These are phyloP conservation scores for Chirona hameri DNA, from an alignment of 2,888 invertebrate genomes.

Conservation along the genomic window DNA sequence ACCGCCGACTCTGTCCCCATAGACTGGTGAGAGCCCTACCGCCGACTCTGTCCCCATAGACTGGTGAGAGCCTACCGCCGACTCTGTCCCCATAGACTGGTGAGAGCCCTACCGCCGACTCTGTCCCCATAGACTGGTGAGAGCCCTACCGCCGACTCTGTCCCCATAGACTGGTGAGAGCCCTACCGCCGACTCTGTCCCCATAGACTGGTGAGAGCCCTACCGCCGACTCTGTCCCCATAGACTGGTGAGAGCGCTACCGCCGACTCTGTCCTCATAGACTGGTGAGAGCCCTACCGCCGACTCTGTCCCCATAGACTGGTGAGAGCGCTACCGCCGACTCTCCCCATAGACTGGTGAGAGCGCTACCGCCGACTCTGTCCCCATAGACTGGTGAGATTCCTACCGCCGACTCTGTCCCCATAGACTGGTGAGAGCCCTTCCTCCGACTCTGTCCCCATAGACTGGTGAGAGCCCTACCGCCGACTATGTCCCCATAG, in stretches of 20 bases:
- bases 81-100: neutral
- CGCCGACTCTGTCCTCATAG: slow-evolving; percentile 62
- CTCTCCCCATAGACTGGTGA: no score
- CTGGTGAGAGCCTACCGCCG: neutral
- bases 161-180: neutral
- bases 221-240: slow-evolving; percentile 63
- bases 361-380: no score
- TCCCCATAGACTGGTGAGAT: neutral
- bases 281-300: slow-evolving; percentile 52
- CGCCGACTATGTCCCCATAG: slow-evolving; percentile 62
- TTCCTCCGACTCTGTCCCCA: slow-evolving; percentile 62
- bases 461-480: slow-evolving; percentile 53
- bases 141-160: neutral
- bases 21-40: no score
- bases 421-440: slow-evolving; percentile 51
- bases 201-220: slow-evolving; percentile 52
- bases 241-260: slow-evolving; percentile 53
- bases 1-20: no score
- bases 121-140: no score
- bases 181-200: slow-evolving; percentile 64
- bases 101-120: neutral
- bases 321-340: neutral
- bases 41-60: neutral
- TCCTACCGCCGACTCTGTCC: slow-evolving; percentile 63
- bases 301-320: neutral